Evolutionary conservation across 2,797 vertebrate genomes (phyloP).

Genomic region (Megaceryle alcyon): DNA sequence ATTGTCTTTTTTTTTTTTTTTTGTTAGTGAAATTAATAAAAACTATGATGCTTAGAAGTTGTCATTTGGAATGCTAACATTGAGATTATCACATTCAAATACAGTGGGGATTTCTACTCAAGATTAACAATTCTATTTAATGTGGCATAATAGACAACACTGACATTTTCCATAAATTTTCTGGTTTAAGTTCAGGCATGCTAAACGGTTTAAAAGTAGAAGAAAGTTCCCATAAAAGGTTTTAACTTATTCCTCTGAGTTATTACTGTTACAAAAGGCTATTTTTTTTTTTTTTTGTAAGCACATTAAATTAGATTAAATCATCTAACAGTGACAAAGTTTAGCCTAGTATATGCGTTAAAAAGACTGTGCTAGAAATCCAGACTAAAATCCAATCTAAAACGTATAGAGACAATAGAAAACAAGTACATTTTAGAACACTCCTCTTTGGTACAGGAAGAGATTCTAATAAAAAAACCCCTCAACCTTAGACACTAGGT

Average conservation of each 20-base stretch:
- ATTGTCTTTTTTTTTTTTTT: not conserved
- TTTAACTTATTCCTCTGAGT: not conserved
- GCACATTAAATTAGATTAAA: not conserved
- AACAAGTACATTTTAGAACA: not conserved
- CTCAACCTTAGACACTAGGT: not conserved
- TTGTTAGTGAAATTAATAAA: not conserved
- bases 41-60: not conserved
- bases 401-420: not conserved
- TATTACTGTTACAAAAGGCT: not conserved
- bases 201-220: not conserved
- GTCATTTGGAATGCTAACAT: not conserved
- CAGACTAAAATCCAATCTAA: not conserved
- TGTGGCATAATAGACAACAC: not conserved
- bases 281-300: not conserved
- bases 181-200: not conserved
- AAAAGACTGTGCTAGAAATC: not conserved
- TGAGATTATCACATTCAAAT: not conserved
- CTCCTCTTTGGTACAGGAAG: not conserved
- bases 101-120: not conserved
- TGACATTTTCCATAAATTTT: not conserved
- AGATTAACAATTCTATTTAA: not conserved
- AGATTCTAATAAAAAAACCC: not conserved
- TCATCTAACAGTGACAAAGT: not conserved
- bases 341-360: not conserved
- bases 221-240: not conserved